phyloP scores from a whole-genome alignment of 35 echinoderm and acorn worm species.

The Lytechinus pictus region DNA sequence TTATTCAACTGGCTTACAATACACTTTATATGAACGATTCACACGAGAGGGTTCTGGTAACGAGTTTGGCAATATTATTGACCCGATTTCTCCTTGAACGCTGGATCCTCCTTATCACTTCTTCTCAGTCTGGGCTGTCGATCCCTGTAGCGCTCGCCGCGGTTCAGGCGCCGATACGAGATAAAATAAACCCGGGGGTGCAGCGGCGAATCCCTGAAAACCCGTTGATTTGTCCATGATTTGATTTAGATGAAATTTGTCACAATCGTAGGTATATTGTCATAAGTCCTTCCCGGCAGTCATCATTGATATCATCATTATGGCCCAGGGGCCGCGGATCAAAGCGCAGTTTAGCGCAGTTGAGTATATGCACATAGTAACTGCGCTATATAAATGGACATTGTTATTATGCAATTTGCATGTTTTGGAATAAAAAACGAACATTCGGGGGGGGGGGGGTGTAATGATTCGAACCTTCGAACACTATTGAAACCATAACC shows the following conservation, averaged over 20 bases:
- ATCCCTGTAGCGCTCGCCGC: not conserved
- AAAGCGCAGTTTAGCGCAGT: no score
- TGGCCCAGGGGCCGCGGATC: not conserved
- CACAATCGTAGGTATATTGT: constrained; percentile 12
- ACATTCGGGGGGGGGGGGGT: no score
- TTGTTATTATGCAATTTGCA: no score
- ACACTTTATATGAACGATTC: no score
- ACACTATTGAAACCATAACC: no score
- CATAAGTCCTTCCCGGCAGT: not conserved
- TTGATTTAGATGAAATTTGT: constrained; percentile 14
- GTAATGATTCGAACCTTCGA: no score
- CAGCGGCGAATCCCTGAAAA: not conserved
- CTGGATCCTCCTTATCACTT: not conserved
- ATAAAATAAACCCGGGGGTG: not conserved
- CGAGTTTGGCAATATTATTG: no score
- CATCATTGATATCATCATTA: not conserved
- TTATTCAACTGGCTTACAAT: no score
- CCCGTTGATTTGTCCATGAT: not conserved
- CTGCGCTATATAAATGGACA: no score
- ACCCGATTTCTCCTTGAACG: not conserved
- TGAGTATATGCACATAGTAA: no score
- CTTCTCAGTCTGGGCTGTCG: not conserved
- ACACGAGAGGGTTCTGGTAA: no score
- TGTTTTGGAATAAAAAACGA: no score
- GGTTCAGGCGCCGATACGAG: not conserved